Evolutionary conservation across 2,888 invertebrate genomes (phyloP), one percentile per base, ranked within the genome.

Genomic region (Mythimna vitellina): DNA sequence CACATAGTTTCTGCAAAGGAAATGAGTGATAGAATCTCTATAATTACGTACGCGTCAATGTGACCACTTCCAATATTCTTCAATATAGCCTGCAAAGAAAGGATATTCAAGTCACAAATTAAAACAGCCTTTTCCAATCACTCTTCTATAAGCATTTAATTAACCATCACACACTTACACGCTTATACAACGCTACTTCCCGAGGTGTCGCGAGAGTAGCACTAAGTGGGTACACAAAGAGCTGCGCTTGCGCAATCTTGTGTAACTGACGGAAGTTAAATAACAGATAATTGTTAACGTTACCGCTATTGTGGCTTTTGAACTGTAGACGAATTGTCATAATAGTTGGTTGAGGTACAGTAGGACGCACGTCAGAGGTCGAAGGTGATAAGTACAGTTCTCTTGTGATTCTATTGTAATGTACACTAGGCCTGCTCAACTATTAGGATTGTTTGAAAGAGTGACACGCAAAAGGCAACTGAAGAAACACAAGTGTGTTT

Each of bases 211-310:
- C 20, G 46, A 20, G 42, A 51, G 54, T 63, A 25, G 80, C 49
- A 74, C 65, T 74, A 42, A 63, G 54, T 68, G 25, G 17, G 57
- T 51, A 49, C 66, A 46, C 61, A 80, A 80, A 66, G 12, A 66
- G 62, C 29, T 70, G 64, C 73, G 70, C 65, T 66, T 82, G 76
- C 77, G 75, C 67, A 78, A 70, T 66, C 42, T 70, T 70, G 64
- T 38, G 56, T 76, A 56, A 78, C 75, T 25, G 58, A 57, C 81
- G 76, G 78, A 79, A 79, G 76, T 79, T 81, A 53, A 49, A 76
- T 70, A 79, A 78, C 57, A 38, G 60, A 29, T 80, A 76, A 66
- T 62, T 80, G 81, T 61, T 56, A 63, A 29, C 3, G 63, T 64
- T 60, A 63, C 80, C 46, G 68, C 38, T 56, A 53, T 58, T 76